Base-by-base conservation (phyloP, 2,888 invertebrate species). In the Omphaloscelis lunosa region DNA sequence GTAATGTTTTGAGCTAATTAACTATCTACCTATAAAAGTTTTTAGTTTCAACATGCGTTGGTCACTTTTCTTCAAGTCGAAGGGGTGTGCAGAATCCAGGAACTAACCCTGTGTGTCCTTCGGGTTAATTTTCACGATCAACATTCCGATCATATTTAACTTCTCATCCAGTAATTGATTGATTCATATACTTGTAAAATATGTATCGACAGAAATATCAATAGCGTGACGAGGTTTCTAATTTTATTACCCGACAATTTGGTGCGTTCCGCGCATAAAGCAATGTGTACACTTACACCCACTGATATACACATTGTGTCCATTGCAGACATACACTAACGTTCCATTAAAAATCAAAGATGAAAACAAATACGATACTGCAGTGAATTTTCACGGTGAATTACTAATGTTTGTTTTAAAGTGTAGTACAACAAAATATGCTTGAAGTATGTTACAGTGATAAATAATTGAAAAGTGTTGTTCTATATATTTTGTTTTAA, bases 191-290 rank as follows among this genome's bases (percentile, higher is more conserved):
- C 53, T 75, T 56, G 77, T 84, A 75, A 84, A 83, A 86, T 89
- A 87, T 86, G 78, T 85, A 83, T 84, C 41, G 39, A 82, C 70
- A 84, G 84, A 85, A 84, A 89, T 90, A 86, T 86, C 79, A 83
- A 77, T 34, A 75, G 75, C 86, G 90, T 88, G 90, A 90, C 89
- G 89, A 83, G 77, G 81, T 86, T 89, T 84, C 90, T 91, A 90
- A 94, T 94, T 93, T 93, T 93, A 94, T 93, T 92, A 86, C 89
- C 84, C 71, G 80, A 71, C 86, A 84, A 89, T 92, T 92, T 88
- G 76, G 89, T 91, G 86, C 91, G 94, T 92, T 86, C 88, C 77
- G 85, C 86, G 82, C 89, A 90, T 93, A 90, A 90, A 91, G 77
- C 81, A 71, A 78, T 88, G 80, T 90, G 88, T 87, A 87, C 83